Conservation (phyloP, 1,140 invertebrate species). For the Procambarus virginalis region DNA sequence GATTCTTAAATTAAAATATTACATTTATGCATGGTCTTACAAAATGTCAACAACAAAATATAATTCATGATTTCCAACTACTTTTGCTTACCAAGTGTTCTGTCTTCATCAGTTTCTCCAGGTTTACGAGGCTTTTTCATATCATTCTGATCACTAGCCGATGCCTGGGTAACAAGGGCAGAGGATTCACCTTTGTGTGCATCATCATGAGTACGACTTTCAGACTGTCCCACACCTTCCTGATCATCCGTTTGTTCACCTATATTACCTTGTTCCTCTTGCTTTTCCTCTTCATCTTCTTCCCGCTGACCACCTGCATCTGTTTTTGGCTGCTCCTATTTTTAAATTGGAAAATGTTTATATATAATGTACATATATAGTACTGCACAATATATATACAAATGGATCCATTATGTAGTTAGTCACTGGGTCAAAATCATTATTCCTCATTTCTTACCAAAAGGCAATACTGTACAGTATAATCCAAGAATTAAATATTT, state of each 20-base stretch:
- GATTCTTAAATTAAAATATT: background rate
- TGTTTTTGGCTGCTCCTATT: constrained; percentile 72
- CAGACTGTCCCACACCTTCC: constrained; percentile 68
- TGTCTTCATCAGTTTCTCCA: constrained; percentile 45
- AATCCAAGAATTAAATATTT: too few relatives aligned
- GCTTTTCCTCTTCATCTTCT: constrained; percentile 65
- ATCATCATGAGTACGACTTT: constrained; percentile 64
- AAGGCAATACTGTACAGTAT: too few relatives aligned
- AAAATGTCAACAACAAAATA: background rate
- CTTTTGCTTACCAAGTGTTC: constrained; percentile 32
- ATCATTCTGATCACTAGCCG: constrained; percentile 52
- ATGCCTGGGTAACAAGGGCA: constrained; percentile 70
- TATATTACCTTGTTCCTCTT: constrained; percentile 69
- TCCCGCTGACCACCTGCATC: constrained; percentile 57
- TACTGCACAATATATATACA: too few relatives aligned
- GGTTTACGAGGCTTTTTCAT: constrained; percentile 58
- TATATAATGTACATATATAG: too few relatives aligned
- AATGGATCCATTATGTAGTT: too few relatives aligned
- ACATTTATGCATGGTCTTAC: background rate
- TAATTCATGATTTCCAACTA: background rate
- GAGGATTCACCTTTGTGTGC: constrained; percentile 73
- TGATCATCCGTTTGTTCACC: constrained; percentile 70
- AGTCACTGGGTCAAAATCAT: too few relatives aligned
- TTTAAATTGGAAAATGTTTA: constrained; percentile 22
- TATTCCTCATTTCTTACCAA: too few relatives aligned